Evolutionary conservation across 2,113 vertebrate species (phyloP).

Genomic region (Ptychochromis oligacanthus): DNA sequence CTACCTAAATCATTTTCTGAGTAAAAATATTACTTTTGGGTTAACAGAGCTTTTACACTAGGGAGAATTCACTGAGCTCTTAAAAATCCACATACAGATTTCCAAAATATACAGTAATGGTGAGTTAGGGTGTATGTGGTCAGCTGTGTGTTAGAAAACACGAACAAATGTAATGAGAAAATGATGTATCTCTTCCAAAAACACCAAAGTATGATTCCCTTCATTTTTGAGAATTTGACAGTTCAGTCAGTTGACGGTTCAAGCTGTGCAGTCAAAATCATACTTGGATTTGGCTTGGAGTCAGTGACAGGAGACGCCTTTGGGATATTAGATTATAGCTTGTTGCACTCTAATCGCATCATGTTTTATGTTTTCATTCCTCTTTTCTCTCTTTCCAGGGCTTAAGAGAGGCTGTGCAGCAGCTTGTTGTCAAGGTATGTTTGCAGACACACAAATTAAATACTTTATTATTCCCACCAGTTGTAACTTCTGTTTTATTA

Average conservation of each 20-base stretch:
- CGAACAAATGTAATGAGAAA: background rate
- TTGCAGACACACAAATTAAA: background rate
- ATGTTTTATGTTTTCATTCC: constrained; percentile 32
- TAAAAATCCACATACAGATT: background rate
- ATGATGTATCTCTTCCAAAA: background rate
- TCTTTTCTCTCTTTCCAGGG: constrained; percentile 73
- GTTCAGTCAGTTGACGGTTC: background rate
- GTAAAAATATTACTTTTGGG: background rate
- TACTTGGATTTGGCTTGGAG: background rate
- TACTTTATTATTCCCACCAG: background rate
- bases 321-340: constrained; percentile 40
- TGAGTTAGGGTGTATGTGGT: background rate
- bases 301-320: constrained; percentile 7
- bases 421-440: constrained; percentile 79
- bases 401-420: constrained; percentile 80
- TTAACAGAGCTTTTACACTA: background rate
- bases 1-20: background rate
- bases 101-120: background rate
- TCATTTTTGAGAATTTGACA: background rate
- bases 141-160: background rate
- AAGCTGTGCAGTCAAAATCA: rapidly evolving
- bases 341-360: constrained; percentile 46
- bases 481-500: background rate
- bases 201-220: background rate
- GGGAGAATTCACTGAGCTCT: background rate